phyloP scores from a whole-genome alignment of 2,113 vertebrate genomes.

The Sapayoa aenigma region DNA sequence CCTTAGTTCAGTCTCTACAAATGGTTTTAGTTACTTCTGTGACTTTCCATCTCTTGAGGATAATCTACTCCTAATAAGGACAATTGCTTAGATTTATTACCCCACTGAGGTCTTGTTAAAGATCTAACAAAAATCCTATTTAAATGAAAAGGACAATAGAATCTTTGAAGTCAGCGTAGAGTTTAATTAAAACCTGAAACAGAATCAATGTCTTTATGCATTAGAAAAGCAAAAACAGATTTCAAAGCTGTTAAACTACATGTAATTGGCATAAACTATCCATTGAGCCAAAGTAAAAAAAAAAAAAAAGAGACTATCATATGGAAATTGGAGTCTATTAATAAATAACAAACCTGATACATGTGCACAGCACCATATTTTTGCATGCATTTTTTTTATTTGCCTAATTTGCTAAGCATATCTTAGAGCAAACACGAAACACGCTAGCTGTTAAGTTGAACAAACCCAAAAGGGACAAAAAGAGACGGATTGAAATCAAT shows the following conservation, averaged over 20 bases:
- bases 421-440: conserved; percentile 31
- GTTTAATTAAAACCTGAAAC: conserved; percentile 72
- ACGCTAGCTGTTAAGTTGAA: background rate
- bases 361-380: background rate
- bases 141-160: conserved; percentile 75
- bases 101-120: conserved; percentile 80
- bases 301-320: background rate
- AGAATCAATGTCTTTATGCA: conserved; percentile 39
- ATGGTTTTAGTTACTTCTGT: conserved; percentile 73
- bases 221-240: conserved; percentile 48
- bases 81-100: conserved; percentile 79
- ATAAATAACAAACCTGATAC: conserved; percentile 26
- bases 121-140: conserved; percentile 74
- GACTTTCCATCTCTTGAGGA: conserved; percentile 71
- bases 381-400: conserved; percentile 27
- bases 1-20: conserved; percentile 32
- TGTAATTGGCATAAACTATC: conserved; percentile 44
- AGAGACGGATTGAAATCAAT: background rate
- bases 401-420: conserved; percentile 4
- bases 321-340: conserved; percentile 25
- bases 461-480: conserved; percentile 36
- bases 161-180: conserved; percentile 64
- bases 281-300: background rate
- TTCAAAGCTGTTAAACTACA: conserved; percentile 34
- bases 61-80: conserved; percentile 79